phyloP scores from a whole-genome alignment of 2,888 invertebrate species.

The Caenorhabditis afra region DNA sequence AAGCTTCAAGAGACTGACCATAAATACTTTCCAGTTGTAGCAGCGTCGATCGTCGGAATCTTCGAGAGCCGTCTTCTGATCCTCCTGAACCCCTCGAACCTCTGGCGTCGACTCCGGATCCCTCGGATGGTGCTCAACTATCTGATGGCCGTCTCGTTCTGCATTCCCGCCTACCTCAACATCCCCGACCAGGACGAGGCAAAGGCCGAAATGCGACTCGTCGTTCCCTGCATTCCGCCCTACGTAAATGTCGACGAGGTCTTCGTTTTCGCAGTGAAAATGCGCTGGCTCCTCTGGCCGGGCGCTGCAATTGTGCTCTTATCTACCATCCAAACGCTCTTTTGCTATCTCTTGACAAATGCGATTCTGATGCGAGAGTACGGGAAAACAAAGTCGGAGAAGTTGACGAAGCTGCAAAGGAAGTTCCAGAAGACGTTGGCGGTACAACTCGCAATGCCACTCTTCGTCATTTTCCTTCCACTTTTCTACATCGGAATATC shows the following conservation, averaged over 20 bases:
- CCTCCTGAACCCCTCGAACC: not conserved
- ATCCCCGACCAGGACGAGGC: conserved; percentile 3
- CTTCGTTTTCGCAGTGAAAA: not conserved
- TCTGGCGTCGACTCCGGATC: conserved; percentile 1
- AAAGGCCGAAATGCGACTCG: not conserved
- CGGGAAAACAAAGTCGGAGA: not conserved
- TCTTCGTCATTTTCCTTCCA: not conserved
- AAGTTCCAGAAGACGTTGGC: not conserved
- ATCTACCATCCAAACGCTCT: not conserved
- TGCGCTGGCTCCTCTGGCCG: not conserved
- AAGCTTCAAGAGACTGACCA: conserved; percentile 1
- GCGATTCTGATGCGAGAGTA: not conserved
- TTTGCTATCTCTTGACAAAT: not conserved
- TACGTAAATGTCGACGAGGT: not conserved
- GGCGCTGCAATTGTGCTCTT: not conserved
- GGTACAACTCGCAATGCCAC: not conserved
- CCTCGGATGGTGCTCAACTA: conserved; percentile 5
- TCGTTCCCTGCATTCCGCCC: not conserved
- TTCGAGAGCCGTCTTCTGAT: conserved; percentile 27
- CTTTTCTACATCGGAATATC: not conserved
- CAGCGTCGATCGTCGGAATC: conserved; percentile 6
- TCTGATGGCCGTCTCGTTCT: not conserved
- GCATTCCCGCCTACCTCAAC: not conserved
- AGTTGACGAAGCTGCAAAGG: not conserved
- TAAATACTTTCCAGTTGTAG: not conserved